phyloP scores from a whole-genome alignment of 2,797 vertebrate species.

The Hypotaenidia philippensis region DNA sequence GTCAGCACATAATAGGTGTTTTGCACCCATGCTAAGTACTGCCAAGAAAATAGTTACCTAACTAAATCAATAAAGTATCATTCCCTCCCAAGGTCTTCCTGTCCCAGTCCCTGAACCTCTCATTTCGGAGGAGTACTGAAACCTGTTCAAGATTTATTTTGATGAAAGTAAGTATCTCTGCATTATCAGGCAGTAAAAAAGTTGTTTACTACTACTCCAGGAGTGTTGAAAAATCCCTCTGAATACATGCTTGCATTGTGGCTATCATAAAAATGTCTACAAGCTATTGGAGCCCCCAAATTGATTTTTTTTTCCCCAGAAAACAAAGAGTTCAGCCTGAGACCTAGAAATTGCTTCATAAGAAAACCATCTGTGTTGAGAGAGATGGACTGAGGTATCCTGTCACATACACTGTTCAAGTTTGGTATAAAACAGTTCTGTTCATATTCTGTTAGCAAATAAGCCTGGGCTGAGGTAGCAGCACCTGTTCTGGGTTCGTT shows the following conservation, averaged over 20 bases:
- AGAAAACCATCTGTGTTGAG: slow-evolving; percentile 57
- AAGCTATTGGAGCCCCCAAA: slow-evolving; percentile 28
- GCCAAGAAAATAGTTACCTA: slow-evolving; percentile 69
- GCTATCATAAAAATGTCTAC: slow-evolving; percentile 60
- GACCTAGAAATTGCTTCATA: slow-evolving; percentile 71
- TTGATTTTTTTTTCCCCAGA: slow-evolving; percentile 47
- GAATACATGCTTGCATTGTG: slow-evolving; percentile 49
- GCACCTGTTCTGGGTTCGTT: background rate
- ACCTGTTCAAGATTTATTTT: slow-evolving; percentile 76
- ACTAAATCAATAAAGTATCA: slow-evolving; percentile 77
- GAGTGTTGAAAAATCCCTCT: slow-evolving; percentile 56
- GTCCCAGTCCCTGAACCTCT: slow-evolving; percentile 62
- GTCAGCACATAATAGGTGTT: slow-evolving; percentile 60
- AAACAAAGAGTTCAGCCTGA: slow-evolving; percentile 64
- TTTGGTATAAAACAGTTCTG: slow-evolving; percentile 1
- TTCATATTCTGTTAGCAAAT: slow-evolving; percentile 29
- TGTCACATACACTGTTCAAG: background rate
- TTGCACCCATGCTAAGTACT: slow-evolving; percentile 70
- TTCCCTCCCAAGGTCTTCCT: slow-evolving; percentile 64
- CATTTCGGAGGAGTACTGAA: slow-evolving; percentile 66
- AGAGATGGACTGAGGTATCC: slow-evolving; percentile 41
- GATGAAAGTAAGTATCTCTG: slow-evolving; percentile 71
- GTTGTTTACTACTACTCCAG: slow-evolving; percentile 65
- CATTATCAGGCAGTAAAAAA: slow-evolving; percentile 73
- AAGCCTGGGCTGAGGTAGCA: background rate